These are phyloP conservation scores for Diorhabda elongata DNA, from an alignment of 1,140 invertebrate species.

Conservation along the genomic window DNA sequence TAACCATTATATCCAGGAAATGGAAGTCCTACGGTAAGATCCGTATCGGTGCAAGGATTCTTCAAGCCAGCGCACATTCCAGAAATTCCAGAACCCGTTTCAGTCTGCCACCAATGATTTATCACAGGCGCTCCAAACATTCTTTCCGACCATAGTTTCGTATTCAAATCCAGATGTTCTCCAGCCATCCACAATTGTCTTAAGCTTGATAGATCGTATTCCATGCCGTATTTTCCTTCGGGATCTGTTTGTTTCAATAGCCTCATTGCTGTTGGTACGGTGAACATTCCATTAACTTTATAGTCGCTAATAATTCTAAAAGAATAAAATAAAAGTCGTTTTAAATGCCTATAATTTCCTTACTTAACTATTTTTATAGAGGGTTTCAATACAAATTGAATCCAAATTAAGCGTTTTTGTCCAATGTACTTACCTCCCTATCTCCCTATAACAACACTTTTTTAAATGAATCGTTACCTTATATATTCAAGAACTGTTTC, in stretches of 20 bases:
- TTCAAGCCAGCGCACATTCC: slow-evolving; percentile 75
- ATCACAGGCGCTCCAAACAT: slow-evolving; percentile 78
- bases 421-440: too few relatives aligned
- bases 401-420: too few relatives aligned
- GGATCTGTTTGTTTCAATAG: slow-evolving; percentile 77
- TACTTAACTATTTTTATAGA: too few relatives aligned
- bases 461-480: too few relatives aligned
- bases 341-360: too few relatives aligned
- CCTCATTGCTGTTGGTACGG: slow-evolving; percentile 84
- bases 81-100: slow-evolving; percentile 87
- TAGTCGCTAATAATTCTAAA: slow-evolving; percentile 80
- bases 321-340: neutral
- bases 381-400: too few relatives aligned
- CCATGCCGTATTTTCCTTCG: slow-evolving; percentile 58
- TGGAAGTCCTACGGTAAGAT: slow-evolving; percentile 67
- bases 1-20: slow-evolving; percentile 82
- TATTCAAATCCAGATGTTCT: slow-evolving; percentile 90
- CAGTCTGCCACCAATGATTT: slow-evolving; percentile 97
- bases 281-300: slow-evolving; percentile 78
- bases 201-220: slow-evolving; percentile 70
- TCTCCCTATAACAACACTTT: too few relatives aligned
- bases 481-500: too few relatives aligned
- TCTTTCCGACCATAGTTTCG: slow-evolving; percentile 79
- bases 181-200: slow-evolving; percentile 84
- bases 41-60: slow-evolving; percentile 58